Evolutionary conservation across 2,113 vertebrate genomes (phyloP).

Genomic region (Pygoscelis antarcticus): DNA sequence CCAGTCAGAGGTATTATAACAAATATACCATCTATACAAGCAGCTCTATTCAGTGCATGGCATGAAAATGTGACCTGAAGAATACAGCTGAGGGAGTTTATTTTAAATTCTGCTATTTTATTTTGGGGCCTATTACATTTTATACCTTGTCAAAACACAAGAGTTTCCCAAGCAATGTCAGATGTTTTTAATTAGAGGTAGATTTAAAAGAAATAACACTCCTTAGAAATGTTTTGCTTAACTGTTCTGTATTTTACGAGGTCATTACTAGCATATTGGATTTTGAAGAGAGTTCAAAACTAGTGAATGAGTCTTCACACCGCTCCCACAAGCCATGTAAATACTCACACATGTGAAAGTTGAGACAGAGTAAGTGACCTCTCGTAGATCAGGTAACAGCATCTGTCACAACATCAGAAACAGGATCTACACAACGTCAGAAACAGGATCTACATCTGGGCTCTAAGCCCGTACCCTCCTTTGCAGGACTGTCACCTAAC

Average conservation of each 20-base stretch:
- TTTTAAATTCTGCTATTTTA: not conserved
- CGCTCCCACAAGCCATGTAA: not conserved
- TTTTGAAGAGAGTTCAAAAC: not conserved
- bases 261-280: not conserved
- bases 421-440: not conserved
- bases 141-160: not conserved
- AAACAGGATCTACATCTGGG: not conserved
- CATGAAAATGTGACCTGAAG: not conserved
- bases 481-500: not conserved
- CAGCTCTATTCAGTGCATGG: not conserved
- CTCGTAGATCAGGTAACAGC: conserved; percentile 25
- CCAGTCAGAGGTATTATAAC: not conserved
- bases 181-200: not conserved
- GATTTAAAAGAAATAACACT: not conserved
- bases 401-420: not conserved
- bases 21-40: not conserved
- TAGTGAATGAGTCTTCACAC: not conserved
- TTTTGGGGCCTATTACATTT: not conserved
- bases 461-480: not conserved
- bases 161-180: not conserved
- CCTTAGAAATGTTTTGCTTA: not conserved
- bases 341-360: not conserved
- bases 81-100: not conserved
- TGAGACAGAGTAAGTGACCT: not conserved
- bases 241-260: not conserved